Conservation (phyloP, 2,888 invertebrate genomes). For the Dermolepida albohirtum region DNA sequence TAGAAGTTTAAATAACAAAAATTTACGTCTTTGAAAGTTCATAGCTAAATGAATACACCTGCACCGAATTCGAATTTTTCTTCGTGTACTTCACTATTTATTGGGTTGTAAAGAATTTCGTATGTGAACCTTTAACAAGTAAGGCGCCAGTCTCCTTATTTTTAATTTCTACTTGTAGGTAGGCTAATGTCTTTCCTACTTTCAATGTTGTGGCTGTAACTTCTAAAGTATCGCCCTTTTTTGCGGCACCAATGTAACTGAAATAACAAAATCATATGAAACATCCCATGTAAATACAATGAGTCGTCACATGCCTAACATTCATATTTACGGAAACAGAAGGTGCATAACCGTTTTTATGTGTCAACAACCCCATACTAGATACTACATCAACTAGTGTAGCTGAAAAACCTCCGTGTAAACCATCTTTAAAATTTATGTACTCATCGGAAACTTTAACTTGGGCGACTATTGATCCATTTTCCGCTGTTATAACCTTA, state of each 20-base stretch:
- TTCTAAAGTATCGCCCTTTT: constrained; percentile 80
- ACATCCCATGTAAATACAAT: no score
- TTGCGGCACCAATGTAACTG: constrained; percentile 83
- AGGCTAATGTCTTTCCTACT: constrained; percentile 84
- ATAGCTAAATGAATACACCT: no score
- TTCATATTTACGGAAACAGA: constrained; percentile 86
- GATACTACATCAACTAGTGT: constrained; percentile 84
- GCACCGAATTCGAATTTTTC: no score
- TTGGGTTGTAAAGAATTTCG: no score
- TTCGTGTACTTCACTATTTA: no score
- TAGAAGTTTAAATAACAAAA: no score
- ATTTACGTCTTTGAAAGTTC: no score
- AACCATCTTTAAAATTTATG: constrained; percentile 77
- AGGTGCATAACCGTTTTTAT: constrained; percentile 65
- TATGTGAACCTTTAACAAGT: constrained; percentile 83
- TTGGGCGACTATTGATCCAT: constrained; percentile 81
- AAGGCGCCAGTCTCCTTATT: constrained; percentile 80
- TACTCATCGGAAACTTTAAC: constrained; percentile 81
- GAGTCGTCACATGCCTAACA: constrained; percentile 73
- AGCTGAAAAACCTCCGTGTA: constrained; percentile 90
- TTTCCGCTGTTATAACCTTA: constrained; percentile 66
- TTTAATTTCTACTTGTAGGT: constrained; percentile 81
- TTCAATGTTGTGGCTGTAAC: constrained; percentile 83
- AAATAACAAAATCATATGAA: constrained; percentile 48
- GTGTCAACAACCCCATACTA: constrained; percentile 75